Conservation (phyloP, 2,113 vertebrate species). For the Anser brachyrhynchus region DNA sequence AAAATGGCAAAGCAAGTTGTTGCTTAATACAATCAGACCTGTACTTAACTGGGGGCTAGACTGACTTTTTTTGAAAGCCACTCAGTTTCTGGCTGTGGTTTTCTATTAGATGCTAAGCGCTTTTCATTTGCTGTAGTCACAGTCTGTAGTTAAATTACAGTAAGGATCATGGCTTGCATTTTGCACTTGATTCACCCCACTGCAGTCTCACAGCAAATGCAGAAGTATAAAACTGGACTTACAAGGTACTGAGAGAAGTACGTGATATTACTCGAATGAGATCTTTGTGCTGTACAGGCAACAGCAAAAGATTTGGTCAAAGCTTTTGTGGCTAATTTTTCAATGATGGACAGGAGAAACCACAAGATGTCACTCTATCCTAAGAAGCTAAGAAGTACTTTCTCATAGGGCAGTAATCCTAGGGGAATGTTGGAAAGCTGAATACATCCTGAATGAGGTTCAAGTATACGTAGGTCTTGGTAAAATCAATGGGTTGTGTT, state of each 20-base stretch:
- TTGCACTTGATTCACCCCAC: neutral
- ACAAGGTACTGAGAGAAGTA: neutral
- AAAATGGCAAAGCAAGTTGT: neutral
- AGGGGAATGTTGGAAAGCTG: neutral
- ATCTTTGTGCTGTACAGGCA: neutral
- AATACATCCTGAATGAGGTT: neutral
- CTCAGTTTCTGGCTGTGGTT: neutral
- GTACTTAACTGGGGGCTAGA: neutral
- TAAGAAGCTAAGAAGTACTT: constrained; percentile 52
- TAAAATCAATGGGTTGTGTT: neutral
- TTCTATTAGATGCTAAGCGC: neutral
- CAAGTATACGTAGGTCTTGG: neutral
- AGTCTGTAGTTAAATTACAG: neutral
- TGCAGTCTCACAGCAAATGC: neutral
- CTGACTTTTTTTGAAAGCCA: neutral
- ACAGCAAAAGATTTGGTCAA: neutral
- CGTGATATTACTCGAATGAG: neutral
- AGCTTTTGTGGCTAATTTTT: neutral
- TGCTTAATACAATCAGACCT: neutral
- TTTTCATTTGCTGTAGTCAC: neutral
- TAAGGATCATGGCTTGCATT: neutral
- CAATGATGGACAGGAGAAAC: constrained; percentile 42
- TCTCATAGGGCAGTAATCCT: neutral
- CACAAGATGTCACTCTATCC: constrained; percentile 79
- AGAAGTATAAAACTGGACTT: neutral